Conservation (phyloP, 2,888 invertebrate species). For the Conops quadrifasciatus region DNA sequence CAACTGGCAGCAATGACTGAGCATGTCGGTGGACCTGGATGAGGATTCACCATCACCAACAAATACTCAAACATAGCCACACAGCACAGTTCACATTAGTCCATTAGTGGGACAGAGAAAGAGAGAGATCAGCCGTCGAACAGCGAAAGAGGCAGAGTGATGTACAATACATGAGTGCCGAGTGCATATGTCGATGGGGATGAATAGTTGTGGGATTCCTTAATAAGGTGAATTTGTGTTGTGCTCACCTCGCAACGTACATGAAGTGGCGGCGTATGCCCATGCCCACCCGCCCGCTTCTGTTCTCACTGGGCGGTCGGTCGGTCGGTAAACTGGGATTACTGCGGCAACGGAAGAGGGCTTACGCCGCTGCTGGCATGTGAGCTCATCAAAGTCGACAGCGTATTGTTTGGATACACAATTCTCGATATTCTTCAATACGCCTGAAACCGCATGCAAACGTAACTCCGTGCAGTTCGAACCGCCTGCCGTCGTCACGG, state of each 20-base stretch:
- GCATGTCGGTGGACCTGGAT: slow-evolving; percentile 24
- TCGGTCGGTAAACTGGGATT: too few species aligned
- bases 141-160: neutral
- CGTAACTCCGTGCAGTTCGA: too few species aligned
- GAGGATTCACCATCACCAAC: neutral
- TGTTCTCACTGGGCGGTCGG: too few species aligned
- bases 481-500: too few species aligned
- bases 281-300: neutral
- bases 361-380: slow-evolving; percentile 25
- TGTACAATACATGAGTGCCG: slow-evolving; percentile 20
- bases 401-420: slow-evolving; percentile 26
- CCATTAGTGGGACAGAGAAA: neutral
- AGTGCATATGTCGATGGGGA: slow-evolving; percentile 11
- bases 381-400: slow-evolving; percentile 24
- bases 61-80: neutral
- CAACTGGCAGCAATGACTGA: slow-evolving; percentile 17
- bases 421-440: slow-evolving; percentile 34
- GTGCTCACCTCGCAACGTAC: slow-evolving; percentile 16
- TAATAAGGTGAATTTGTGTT: slow-evolving; percentile 19
- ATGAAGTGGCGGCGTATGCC: neutral
- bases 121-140: neutral
- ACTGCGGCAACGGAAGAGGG: slow-evolving; percentile 5
- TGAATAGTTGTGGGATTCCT: slow-evolving; percentile 13
- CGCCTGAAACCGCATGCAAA: slow-evolving; percentile 7
- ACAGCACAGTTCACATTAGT: neutral